Evolutionary conservation across 2,888 invertebrate species (phyloP).

Genomic region (Phytoseiulus persimilis): DNA sequence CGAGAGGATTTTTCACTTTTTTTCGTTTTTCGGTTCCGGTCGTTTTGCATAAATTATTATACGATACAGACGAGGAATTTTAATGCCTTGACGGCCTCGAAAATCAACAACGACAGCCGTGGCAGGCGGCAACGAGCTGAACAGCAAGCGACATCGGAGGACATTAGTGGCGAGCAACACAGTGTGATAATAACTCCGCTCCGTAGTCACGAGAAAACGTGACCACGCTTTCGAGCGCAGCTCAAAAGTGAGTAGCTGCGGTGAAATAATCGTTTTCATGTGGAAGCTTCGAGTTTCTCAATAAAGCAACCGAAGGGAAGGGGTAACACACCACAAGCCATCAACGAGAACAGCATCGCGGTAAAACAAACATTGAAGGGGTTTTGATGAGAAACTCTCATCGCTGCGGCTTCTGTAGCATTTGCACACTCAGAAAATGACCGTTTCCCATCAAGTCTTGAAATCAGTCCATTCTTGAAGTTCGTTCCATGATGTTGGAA

Average conservation of each 20-base stretch:
- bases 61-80: not conserved
- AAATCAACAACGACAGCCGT: not conserved
- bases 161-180: not conserved
- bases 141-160: not conserved
- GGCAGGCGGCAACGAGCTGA: not conserved
- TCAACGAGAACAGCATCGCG: not conserved
- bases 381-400: too few relatives aligned
- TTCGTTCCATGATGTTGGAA: too few relatives aligned
- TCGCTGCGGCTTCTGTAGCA: too few relatives aligned
- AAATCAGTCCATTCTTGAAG: too few relatives aligned
- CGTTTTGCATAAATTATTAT: not conserved
- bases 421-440: too few relatives aligned
- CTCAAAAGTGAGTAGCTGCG: not conserved
- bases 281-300: not conserved
- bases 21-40: not conserved
- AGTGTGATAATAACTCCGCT: not conserved
- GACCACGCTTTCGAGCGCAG: not conserved
- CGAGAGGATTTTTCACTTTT: not conserved
- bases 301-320: not conserved
- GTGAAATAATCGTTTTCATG: not conserved
- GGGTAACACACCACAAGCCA: not conserved
- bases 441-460: too few relatives aligned
- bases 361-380: not conserved
- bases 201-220: not conserved
- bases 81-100: not conserved